Conservation (phyloP, 2,888 invertebrate species). For the Drosophila acutilabella region DNA sequence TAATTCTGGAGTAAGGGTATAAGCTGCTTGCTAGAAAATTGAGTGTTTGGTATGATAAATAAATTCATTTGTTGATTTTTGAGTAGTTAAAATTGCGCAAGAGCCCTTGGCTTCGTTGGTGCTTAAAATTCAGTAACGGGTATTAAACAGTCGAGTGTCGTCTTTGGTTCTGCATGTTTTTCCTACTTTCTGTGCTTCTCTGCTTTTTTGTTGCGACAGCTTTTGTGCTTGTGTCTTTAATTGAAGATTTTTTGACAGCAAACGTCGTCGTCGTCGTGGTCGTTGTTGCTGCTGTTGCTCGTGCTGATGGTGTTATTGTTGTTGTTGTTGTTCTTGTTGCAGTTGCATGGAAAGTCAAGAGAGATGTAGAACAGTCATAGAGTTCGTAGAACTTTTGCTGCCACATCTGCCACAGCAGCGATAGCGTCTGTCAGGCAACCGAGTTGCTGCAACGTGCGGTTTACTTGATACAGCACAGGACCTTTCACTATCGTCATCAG, state of each 20-base stretch:
- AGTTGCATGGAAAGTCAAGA: slow-evolving; percentile 66
- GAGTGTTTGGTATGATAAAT: too few species aligned
- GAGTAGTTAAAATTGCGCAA: background rate
- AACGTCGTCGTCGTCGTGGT: slow-evolving; percentile 55
- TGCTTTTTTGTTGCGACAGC: slow-evolving; percentile 56
- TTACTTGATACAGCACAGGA: slow-evolving; percentile 41
- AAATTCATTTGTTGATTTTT: too few species aligned
- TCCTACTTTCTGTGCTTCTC: slow-evolving; percentile 27
- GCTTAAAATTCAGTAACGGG: background rate
- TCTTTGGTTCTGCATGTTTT: slow-evolving; percentile 30
- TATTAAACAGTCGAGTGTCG: background rate
- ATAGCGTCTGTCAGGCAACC: slow-evolving; percentile 39
- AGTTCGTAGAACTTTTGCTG: slow-evolving; percentile 71
- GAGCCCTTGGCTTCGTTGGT: background rate
- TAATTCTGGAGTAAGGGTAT: background rate
- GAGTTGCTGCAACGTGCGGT: slow-evolving; percentile 30
- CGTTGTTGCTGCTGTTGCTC: slow-evolving; percentile 20
- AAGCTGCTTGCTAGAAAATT: too few species aligned
- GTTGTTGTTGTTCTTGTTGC: slow-evolving; percentile 16
- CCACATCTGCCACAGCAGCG: slow-evolving; percentile 43
- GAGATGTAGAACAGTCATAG: slow-evolving; percentile 60
- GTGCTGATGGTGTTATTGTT: slow-evolving; percentile 4
- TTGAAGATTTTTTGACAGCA: slow-evolving; percentile 78
- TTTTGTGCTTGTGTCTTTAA: slow-evolving; percentile 77
- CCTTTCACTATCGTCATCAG: slow-evolving; percentile 72